phyloP scores from a whole-genome alignment of 53 echinoderm and acorn worm genomes.

The Crossaster papposus region DNA sequence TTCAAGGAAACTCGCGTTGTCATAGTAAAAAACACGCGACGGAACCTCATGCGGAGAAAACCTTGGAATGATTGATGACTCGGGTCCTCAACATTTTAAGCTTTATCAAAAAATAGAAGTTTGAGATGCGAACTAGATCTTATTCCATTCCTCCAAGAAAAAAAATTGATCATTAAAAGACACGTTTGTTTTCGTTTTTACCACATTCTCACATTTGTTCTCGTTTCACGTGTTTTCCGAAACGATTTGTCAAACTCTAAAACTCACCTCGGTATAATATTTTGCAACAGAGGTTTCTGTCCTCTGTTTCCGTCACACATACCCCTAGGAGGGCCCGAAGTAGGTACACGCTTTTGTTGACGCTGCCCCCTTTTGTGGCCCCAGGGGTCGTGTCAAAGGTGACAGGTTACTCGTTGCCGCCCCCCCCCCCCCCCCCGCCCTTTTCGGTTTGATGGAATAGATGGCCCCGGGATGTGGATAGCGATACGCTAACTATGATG shows the following conservation, averaged over 20 bases:
- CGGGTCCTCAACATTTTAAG: no score
- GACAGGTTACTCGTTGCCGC: conserved; percentile 32
- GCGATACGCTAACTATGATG: conserved; percentile 27
- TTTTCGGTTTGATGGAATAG: conserved; percentile 6
- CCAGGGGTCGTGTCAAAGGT: conserved; percentile 50
- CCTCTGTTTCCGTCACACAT: background rate
- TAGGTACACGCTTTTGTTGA: conserved; percentile 29
- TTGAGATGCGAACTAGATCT: no score
- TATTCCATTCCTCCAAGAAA: no score
- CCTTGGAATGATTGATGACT: no score
- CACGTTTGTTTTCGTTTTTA: no score
- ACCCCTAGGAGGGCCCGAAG: conserved; percentile 6
- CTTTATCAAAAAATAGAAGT: no score
- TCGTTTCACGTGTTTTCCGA: background rate
- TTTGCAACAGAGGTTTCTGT: background rate
- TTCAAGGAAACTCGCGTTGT: no score
- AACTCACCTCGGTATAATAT: background rate
- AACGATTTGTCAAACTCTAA: background rate
- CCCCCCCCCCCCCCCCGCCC: no score
- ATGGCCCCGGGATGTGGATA: conserved; percentile 39
- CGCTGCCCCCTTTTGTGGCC: conserved; percentile 50
- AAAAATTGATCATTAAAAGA: no score
- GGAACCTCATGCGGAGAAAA: no score
- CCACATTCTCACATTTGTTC: background rate
- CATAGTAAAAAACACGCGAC: no score